Base-by-base conservation (phyloP, 2,888 invertebrate genomes). In the Icerya purchasi region DNA sequence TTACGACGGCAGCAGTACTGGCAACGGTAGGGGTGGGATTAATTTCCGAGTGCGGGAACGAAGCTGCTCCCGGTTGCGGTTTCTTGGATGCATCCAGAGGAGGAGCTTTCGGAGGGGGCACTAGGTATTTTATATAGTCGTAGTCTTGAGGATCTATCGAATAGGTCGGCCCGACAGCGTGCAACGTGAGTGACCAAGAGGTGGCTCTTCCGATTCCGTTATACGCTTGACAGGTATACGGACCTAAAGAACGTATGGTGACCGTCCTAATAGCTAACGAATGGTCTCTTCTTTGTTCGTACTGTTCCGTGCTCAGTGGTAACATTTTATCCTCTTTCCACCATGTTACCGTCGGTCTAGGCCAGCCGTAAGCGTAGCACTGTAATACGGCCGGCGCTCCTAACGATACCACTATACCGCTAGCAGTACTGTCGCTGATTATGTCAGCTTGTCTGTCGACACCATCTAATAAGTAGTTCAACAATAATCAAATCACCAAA, bases 221-320 rank as follows among this genome's bases (percentile, higher is more conserved):
- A 72, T 84, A 92, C 2, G 88, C 92, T 68, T 86, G 84, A 69
- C 94, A 94, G 3, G 83, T 84, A 73, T 94, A 94, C 56, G 82
- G 77, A 2, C 92, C 93, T 58, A 89, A 77, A 67, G 84, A 84
- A 3, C 80, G 78, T 21, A 83, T 67, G 49, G 79, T 76, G 18
- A 92, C 80, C 1, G 78, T 74, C 58, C 81, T 76, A 67, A 94
- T 86, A 62, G 81, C 76, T 54, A 94, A 75, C 1, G 84, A 80
- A 70, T 81, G 82, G 66, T 84, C 87, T 58, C 79, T 75, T 62
- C 81, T 77, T 63, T 84, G 83, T 69, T 87, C 84, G 70, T 80
- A 86, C 58, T 77, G 73, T 19, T 76, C 74, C 62, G 81, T 81
- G 1, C 10, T 25, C 65, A 82, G 74, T 0, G 90, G 87, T 62